Conservation (phyloP, 2,113 vertebrate genomes). For the Drymodes brunneopygia region DNA sequence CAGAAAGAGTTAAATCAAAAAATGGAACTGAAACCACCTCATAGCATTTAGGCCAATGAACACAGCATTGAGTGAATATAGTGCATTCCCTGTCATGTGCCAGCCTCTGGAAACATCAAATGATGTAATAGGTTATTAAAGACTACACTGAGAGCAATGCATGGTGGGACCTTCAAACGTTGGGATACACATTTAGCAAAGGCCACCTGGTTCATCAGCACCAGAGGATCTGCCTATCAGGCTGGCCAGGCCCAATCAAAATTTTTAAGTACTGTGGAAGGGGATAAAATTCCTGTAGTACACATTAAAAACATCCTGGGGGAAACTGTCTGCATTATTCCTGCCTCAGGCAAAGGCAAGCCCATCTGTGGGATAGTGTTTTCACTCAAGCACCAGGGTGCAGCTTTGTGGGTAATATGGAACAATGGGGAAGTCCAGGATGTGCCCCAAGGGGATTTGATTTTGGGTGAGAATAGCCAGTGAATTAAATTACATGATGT, state of each 20-base stretch:
- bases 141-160: neutral
- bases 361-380: neutral
- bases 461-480: neutral
- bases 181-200: neutral
- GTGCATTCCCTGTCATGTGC: neutral
- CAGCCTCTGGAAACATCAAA: neutral
- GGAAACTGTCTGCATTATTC: neutral
- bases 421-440: neutral
- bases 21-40: neutral
- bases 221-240: neutral
- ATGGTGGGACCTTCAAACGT: neutral
- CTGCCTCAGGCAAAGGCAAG: neutral
- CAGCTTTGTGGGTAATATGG: fast-evolving
- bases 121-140: too few species aligned
- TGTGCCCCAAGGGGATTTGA: neutral
- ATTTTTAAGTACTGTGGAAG: neutral
- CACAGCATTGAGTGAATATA: neutral
- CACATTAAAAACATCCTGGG: neutral
- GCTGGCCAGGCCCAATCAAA: neutral
- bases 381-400: neutral
- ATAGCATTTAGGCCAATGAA: neutral
- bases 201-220: neutral
- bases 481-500: neutral
- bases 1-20: neutral
- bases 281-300: neutral